Conservation (phyloP, 2,888 invertebrate genomes). For the Agrilus mali region DNA sequence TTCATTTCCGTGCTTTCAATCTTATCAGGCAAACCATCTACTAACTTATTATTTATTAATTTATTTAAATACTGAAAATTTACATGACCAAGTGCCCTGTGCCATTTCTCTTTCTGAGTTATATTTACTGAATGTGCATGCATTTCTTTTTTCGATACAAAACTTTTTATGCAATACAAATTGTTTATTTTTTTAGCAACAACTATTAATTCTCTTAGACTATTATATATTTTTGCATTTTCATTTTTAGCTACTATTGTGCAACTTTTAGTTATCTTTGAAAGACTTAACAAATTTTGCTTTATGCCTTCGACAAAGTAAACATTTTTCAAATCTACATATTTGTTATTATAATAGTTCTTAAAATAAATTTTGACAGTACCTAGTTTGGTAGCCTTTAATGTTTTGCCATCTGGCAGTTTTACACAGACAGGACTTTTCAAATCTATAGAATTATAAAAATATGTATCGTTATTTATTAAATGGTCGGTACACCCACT, state of each 20-base stretch:
- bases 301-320: no score
- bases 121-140: background rate
- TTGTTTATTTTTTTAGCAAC: constrained; percentile 10
- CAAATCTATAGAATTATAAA: no score
- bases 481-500: no score
- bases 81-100: constrained; percentile 14
- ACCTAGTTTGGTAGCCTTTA: no score
- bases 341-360: no score
- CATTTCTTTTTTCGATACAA: no score
- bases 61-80: constrained; percentile 12
- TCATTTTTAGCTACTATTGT: constrained; percentile 6
- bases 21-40: constrained; percentile 2
- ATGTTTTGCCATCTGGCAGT: no score
- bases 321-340: no score
- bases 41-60: constrained; percentile 1
- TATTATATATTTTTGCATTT: constrained; percentile 5
- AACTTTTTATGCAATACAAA: no score
- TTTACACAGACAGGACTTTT: no score
- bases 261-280: constrained; percentile 5
- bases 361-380: no score
- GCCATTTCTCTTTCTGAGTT: constrained; percentile 16
- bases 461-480: no score
- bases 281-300: constrained; percentile 1
- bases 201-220: constrained; percentile 5
- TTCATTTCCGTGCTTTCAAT: constrained; percentile 3